Base-by-base conservation (phyloP, 2,113 vertebrate genomes). In the Semicossyphus pulcher region DNA sequence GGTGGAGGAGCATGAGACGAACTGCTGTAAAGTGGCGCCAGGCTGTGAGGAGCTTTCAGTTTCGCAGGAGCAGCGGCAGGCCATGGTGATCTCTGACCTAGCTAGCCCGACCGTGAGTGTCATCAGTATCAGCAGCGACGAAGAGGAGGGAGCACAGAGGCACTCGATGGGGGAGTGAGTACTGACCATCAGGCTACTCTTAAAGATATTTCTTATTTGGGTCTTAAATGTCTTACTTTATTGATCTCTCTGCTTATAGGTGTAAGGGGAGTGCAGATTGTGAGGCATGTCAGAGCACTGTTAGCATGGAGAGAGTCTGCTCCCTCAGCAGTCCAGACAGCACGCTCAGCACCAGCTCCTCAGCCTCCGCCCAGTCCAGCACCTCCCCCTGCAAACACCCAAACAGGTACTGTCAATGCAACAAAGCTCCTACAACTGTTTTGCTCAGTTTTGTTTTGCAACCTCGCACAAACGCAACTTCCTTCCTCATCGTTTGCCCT, bases 81-180 rank as follows among this genome's bases (percentile, higher is more conserved):
- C 96, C 2, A 96, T 99, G 84, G 89, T 97, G 81, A 96, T 97
- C 2, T 94, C 95, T 0, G 85, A 96, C 72, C 93, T 96, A 0
- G 95, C 95, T 1, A 99, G 98, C 87, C 98, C 97, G 0, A 91
- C 95, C 0, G 94, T 94, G 84, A 99, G 97, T 0, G 94, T 99
- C 65, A 99, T 99, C 92, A 98, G 97, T 77, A 98, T 99, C 83
- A 97, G 97, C 93, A 99, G 97, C 1, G 97, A 99, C 73, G 97
- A 98, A 28, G 96, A 96, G 8, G 95, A 95, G 31, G 31, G 88
- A 0, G 73, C 92, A 0, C 95, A 87, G 67, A 92, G 93, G 1
- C 97, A 96, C 86, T 93, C 96, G 0, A 86, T 95, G 54, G 89
- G 93, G 76, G 95, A 97, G 98, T 99, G 86, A 96, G 97, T 93